A percentile compares a stretch with the other conserved stretches of the same genome.
phyloP scores from a whole-genome alignment of 2,888 invertebrate genomes.

The Elysia crispata region DNA sequence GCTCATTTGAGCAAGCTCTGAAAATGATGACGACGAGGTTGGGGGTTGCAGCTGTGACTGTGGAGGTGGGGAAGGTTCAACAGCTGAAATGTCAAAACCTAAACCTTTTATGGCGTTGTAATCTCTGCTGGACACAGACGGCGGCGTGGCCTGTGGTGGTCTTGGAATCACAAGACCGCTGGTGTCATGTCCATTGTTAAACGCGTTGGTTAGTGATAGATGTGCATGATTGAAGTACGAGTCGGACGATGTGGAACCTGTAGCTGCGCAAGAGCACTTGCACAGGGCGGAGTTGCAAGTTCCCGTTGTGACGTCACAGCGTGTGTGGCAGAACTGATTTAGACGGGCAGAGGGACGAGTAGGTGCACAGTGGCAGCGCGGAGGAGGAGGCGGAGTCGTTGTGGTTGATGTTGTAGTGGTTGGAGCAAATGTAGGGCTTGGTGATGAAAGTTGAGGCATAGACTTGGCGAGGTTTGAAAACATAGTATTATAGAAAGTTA shows the following conservation, averaged over 20 bases:
- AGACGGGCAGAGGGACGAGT: background rate
- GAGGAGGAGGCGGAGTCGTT: background rate
- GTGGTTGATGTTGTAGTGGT: background rate
- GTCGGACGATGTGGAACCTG: background rate
- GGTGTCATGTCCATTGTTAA: too few relatives aligned
- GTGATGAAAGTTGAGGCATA: too few relatives aligned
- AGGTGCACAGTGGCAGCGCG: background rate
- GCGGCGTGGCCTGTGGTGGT: slow-evolving; percentile 1
- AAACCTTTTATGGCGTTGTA: too few relatives aligned
- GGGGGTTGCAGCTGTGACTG: too few relatives aligned
- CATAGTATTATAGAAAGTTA: too few relatives aligned
- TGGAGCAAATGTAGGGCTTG: background rate
- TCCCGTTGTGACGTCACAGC: slow-evolving; percentile 1
- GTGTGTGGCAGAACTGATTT: background rate
- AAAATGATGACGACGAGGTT: too few relatives aligned
- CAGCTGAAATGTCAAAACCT: too few relatives aligned
- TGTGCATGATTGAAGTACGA: too few relatives aligned
- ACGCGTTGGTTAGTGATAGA: too few relatives aligned
- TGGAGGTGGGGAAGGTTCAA: too few relatives aligned
- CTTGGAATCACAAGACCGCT: background rate
- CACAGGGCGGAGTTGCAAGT: slow-evolving; percentile 2
- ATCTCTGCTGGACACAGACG: background rate
- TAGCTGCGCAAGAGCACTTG: background rate
- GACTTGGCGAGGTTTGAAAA: too few relatives aligned
- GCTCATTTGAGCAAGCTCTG: too few relatives aligned